Percentiles rank a stretch among this genome's conserved stretches.
These are phyloP conservation scores for Lasius platythorax DNA, from an alignment of 2,888 invertebrate species.

Conservation along the genomic window DNA sequence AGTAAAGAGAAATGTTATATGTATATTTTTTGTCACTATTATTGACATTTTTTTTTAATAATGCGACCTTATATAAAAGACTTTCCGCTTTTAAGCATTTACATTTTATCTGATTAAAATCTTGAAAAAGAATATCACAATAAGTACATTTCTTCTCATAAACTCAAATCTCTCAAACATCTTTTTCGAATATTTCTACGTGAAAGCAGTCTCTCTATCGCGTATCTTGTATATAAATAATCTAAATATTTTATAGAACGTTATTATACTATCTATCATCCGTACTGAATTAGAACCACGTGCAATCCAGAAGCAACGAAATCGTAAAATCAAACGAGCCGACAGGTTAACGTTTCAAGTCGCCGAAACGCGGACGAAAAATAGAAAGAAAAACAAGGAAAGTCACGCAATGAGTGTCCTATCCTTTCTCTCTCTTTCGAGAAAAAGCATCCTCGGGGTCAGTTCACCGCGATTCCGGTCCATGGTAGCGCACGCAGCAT, in stretches of 20 bases:
- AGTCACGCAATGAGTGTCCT: conserved; percentile 13
- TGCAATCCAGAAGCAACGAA: conserved; percentile 10
- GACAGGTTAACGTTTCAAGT: conserved; percentile 49
- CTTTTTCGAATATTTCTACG: background rate
- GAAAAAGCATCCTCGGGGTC: conserved; percentile 32
- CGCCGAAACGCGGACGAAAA: background rate
- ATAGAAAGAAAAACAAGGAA: conserved; percentile 18
- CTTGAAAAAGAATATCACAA: background rate
- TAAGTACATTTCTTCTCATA: background rate
- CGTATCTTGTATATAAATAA: background rate
- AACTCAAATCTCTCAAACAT: background rate
- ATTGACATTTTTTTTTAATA: background rate
- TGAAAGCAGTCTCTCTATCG: background rate
- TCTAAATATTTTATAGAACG: background rate
- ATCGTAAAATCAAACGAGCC: conserved; percentile 22
- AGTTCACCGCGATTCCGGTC: conserved; percentile 39
- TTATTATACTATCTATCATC: background rate
- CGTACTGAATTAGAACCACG: conserved; percentile 2
- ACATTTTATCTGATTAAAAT: background rate
- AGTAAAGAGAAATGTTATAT: background rate
- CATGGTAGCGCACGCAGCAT: conserved; percentile 63
- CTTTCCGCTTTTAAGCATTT: background rate
- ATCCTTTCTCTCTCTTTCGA: background rate
- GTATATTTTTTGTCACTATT: background rate
- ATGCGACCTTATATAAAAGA: background rate